Conservation (phyloP, 2,797 vertebrate genomes). For the Phataginus tricuspis region DNA sequence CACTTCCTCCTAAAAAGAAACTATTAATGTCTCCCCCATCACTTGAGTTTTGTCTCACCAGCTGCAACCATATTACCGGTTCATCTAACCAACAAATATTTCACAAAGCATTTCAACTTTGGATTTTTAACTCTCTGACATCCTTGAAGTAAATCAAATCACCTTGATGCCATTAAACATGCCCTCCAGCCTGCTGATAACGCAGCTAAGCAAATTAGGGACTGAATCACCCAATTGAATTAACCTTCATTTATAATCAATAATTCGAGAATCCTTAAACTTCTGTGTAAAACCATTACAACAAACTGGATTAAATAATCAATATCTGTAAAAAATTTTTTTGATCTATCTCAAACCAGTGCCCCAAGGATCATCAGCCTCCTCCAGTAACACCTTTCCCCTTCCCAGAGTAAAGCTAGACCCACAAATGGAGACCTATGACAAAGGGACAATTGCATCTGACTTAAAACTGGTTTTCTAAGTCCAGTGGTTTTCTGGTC, state of each 20-base stretch:
- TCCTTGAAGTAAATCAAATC: constrained; percentile 51
- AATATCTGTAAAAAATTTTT: constrained; percentile 21
- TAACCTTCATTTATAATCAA: constrained; percentile 57
- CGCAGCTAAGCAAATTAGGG: constrained; percentile 22
- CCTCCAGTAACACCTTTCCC: not conserved
- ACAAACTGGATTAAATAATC: constrained; percentile 56
- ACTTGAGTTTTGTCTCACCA: not conserved
- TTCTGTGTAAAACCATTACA: not conserved
- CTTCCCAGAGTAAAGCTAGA: constrained; percentile 6
- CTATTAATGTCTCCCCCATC: not conserved
- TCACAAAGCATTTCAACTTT: constrained; percentile 19
- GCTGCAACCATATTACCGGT: not conserved
- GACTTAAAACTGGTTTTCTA: not conserved
- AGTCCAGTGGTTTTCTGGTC: not conserved
- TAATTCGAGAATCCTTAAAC: constrained; percentile 32
- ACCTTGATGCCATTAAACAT: not conserved
- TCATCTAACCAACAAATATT: constrained; percentile 29
- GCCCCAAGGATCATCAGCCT: not conserved
- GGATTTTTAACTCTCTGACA: not conserved
- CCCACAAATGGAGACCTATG: not conserved
- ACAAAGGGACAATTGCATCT: not conserved
- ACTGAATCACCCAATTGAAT: constrained; percentile 24
- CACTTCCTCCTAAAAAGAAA: not conserved
- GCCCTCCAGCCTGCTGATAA: not conserved
- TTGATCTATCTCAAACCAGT: not conserved